phyloP scores from a whole-genome alignment of 2,113 vertebrate genomes.

The Trematocara macrostoma region DNA sequence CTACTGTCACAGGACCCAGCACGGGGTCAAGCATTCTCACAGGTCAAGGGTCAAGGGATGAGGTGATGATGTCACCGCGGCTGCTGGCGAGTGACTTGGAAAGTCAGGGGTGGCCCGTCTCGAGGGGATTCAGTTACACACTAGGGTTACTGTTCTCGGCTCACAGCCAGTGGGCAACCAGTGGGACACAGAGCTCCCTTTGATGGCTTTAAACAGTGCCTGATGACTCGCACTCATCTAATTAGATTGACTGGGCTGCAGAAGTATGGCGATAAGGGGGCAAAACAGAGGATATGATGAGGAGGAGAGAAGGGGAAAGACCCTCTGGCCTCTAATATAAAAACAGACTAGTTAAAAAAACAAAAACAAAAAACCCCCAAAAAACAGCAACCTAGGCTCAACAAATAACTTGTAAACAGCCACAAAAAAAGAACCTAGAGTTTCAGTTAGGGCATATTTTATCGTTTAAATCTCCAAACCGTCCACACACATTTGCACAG shows the following conservation, averaged over 20 bases:
- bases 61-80: constrained; percentile 70
- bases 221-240: constrained; percentile 69
- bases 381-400: not conserved
- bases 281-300: constrained; percentile 6
- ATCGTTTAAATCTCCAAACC: not conserved
- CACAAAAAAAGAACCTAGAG: not conserved
- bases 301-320: constrained; percentile 18
- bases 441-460: not conserved
- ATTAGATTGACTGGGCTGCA: constrained; percentile 63
- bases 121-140: constrained; percentile 45
- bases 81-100: constrained; percentile 31
- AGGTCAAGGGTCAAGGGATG: constrained; percentile 59
- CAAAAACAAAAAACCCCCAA: accelerated
- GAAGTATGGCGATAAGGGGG: constrained; percentile 28
- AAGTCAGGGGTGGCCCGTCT: constrained; percentile 40
- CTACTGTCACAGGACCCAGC: constrained; percentile 59
- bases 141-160: constrained; percentile 62
- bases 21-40: constrained; percentile 55
- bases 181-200: constrained; percentile 64
- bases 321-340: not conserved
- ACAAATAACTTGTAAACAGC: constrained; percentile 17
- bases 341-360: constrained; percentile 22
- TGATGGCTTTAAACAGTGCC: constrained; percentile 72
- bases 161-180: constrained; percentile 64
- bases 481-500: not conserved